A percentile compares a stretch with the other conserved stretches of the same genome.
These are phyloP conservation scores for Turritopsis rubra DNA, from an alignment of 30 jellyfish, hydroid and myxozoan species.

Conservation along the genomic window DNA sequence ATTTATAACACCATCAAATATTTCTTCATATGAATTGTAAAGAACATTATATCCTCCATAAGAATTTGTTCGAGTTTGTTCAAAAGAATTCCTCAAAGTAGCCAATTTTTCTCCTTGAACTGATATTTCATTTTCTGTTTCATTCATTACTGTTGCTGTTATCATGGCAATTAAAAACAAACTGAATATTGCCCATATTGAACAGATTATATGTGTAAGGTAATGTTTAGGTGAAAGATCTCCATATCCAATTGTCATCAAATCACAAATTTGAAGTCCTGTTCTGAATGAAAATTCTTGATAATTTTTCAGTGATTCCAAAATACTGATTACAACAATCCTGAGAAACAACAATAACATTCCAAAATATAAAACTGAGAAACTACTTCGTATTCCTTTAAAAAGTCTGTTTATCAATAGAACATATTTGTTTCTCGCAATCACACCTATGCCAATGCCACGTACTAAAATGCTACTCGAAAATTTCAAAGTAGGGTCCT, in stretches of 20 bases:
- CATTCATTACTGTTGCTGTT: neutral
- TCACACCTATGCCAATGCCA: neutral
- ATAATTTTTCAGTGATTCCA: neutral
- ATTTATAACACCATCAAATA: neutral
- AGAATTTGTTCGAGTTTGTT: neutral
- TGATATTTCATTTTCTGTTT: neutral
- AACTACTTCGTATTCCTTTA: neutral
- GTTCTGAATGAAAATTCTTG: neutral
- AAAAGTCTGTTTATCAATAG: neutral
- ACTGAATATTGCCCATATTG: neutral
- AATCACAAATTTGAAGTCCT: neutral
- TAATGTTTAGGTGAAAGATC: neutral
- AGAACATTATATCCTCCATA: neutral
- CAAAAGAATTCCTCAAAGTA: neutral
- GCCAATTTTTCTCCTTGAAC: neutral
- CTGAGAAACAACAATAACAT: neutral
- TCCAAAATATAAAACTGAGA: neutral
- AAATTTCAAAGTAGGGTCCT: neutral
- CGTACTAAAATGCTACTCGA: neutral
- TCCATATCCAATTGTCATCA: neutral
- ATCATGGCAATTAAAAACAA: neutral
- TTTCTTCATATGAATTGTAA: neutral
- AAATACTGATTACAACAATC: neutral
- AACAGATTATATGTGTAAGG: neutral
- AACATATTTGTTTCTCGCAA: neutral